Evolutionary conservation across 2,797 vertebrate genomes (phyloP), one percentile per base, ranked within the genome.

Genomic region (Tinamus major): DNA sequence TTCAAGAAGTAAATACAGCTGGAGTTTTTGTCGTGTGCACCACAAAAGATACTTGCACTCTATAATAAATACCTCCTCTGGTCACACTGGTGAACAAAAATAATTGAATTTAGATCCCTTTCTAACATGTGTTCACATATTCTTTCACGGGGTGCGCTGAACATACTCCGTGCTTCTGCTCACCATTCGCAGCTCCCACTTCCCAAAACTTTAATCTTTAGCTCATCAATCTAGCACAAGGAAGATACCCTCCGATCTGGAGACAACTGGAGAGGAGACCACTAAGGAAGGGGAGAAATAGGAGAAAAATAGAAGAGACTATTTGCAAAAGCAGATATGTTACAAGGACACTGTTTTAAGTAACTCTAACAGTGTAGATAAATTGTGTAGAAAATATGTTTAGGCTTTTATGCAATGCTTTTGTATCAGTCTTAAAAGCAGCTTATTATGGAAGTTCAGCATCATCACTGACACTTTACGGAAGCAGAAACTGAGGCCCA

Each of bases 61-160:
- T 65, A 71, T 79, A 94, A 95, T 20, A 80, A 72, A 92, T 85
- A 85, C 41, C 75, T 95, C 80, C 77, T 90, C 91, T 79, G 74
- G 94, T 87, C 85, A 91, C 87, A 78, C 31, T 0, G 0, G 82
- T 86, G 92, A 94, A 82, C 51, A 89, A 74, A 87, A 93, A 81
- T 88, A 94, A 93, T 90, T 81, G 44, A 88, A 86, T 88, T 81
- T 65, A 14, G 63, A 39, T 64, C 37, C 37, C 49, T 89, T 81
- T 81, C 51, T 65, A 95, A 93, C 20, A 80, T 29, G 18, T 21
- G 55, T 49, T 61, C 82, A 31, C 56, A 20, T 49, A 64, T 44
- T 84, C 39, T 79, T 79, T 85, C 37, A 77, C 41, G 41, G 18
- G 86, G 71, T 0, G 1, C 81, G 53, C 26, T 71, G 68, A 96